Conservation (phyloP, 2,113 vertebrate species). For the Limanda limanda region DNA sequence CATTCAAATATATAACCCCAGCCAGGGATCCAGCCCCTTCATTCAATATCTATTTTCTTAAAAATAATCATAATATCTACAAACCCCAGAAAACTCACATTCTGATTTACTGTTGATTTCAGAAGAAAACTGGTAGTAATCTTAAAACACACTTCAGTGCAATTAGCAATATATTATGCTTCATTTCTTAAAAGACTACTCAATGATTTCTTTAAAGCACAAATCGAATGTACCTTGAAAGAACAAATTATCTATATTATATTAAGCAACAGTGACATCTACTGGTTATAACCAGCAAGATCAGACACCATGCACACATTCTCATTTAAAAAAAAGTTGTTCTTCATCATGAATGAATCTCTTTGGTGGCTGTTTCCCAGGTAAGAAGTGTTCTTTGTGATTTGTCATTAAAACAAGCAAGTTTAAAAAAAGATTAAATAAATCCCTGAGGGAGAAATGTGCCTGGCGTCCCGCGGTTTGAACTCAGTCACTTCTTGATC, state of each 20-base stretch:
- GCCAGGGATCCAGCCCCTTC: conserved; percentile 76
- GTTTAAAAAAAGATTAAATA: conserved; percentile 25
- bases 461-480: conserved; percentile 12
- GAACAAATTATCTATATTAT: background rate
- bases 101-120: conserved; percentile 44
- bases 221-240: background rate
- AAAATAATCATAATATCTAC: conserved; percentile 30
- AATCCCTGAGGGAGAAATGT: background rate
- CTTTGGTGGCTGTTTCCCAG: conserved; percentile 48
- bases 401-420: conserved; percentile 5
- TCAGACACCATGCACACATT: conserved; percentile 7
- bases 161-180: conserved; percentile 48
- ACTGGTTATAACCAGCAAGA: conserved; percentile 43
- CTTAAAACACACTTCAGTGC: conserved; percentile 58
- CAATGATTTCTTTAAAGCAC: conserved; percentile 28
- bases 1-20: conserved; percentile 29
- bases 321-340: background rate
- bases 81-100: conserved; percentile 24
- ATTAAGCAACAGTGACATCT: conserved; percentile 56
- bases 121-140: conserved; percentile 58
- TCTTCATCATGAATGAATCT: conserved; percentile 32
- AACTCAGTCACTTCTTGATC: conserved; percentile 29
- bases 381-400: background rate
- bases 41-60: conserved; percentile 5
- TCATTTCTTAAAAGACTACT: conserved; percentile 36